phyloP scores from a whole-genome alignment of 2,797 vertebrate genomes.

The Chelon labrosus region DNA sequence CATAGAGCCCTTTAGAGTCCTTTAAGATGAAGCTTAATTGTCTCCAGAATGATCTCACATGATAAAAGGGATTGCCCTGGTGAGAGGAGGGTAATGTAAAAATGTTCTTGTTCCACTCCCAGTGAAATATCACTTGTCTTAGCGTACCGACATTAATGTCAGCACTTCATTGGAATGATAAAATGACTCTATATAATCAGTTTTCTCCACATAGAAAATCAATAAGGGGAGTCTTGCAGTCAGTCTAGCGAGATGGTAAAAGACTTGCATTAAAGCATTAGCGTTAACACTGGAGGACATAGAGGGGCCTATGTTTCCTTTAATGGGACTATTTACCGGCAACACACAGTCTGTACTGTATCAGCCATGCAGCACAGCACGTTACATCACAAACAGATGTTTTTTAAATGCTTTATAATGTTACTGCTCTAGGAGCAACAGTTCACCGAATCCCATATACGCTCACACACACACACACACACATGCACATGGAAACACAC shows the following conservation, averaged over 20 bases:
- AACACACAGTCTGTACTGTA: constrained; percentile 26
- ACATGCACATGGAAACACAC: constrained; percentile 15
- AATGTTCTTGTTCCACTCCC: constrained; percentile 28
- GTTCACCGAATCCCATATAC: constrained; percentile 42
- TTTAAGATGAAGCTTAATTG: constrained; percentile 30
- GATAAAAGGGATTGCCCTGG: constrained; percentile 19
- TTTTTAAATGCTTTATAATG: constrained; percentile 49
- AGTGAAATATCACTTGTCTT: constrained; percentile 32
- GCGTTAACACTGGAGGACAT: constrained; percentile 36
- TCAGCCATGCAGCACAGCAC: constrained; percentile 32
- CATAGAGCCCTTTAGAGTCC: constrained; percentile 1
- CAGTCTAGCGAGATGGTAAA: constrained; percentile 34
- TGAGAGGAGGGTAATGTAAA: constrained; percentile 23
- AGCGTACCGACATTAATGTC: constrained; percentile 45
- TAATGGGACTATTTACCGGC: constrained; percentile 39
- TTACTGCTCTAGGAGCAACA: constrained; percentile 37
- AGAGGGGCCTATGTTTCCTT: constrained; percentile 37
- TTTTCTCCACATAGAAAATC: constrained; percentile 60
- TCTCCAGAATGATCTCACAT: constrained; percentile 22
- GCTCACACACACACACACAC: constrained; percentile 18
- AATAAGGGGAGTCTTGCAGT: constrained; percentile 39
- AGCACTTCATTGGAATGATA: constrained; percentile 49
- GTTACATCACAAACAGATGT: constrained; percentile 40
- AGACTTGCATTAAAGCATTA: constrained; percentile 5
- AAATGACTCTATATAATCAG: constrained; percentile 48